These are phyloP conservation scores for Melanophora roralis DNA, from an alignment of 2,888 invertebrate species.

Conservation along the genomic window DNA sequence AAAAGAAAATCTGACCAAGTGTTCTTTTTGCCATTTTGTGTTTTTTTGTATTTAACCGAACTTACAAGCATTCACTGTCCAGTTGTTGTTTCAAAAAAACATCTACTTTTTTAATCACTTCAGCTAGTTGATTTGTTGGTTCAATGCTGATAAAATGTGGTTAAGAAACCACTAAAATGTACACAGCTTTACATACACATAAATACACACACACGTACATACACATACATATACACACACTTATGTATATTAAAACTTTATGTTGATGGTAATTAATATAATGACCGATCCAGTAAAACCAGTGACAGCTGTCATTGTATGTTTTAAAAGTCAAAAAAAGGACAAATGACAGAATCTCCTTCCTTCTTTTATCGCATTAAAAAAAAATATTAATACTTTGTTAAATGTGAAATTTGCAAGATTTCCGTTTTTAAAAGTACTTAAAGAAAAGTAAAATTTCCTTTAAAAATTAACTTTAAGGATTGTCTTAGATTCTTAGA, in stretches of 20 bases:
- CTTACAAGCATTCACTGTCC: background rate
- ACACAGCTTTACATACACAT: background rate
- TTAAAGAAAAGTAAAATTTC: no score
- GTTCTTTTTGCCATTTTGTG: constrained; percentile 32
- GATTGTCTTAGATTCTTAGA: no score
- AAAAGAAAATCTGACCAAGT: constrained; percentile 18
- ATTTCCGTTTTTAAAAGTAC: no score
- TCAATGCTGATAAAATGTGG: constrained; percentile 51
- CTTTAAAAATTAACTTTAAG: no score
- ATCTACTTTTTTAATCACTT: no score
- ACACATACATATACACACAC: background rate
- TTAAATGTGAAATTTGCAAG: no score
- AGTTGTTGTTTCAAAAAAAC: no score
- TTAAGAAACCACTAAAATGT: constrained; percentile 59
- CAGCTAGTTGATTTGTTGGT: background rate
- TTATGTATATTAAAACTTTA: no score
- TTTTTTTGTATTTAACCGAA: background rate
- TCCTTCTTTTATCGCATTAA: background rate
- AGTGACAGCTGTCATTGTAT: constrained; percentile 42
- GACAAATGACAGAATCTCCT: background rate
- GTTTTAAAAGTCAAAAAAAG: background rate
- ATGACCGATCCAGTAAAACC: constrained; percentile 2
- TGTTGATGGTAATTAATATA: background rate
- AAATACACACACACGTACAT: background rate
- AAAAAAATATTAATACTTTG: background rate